phyloP scores from a whole-genome alignment of 2,888 invertebrate species.

The Cephus pygmeus region DNA sequence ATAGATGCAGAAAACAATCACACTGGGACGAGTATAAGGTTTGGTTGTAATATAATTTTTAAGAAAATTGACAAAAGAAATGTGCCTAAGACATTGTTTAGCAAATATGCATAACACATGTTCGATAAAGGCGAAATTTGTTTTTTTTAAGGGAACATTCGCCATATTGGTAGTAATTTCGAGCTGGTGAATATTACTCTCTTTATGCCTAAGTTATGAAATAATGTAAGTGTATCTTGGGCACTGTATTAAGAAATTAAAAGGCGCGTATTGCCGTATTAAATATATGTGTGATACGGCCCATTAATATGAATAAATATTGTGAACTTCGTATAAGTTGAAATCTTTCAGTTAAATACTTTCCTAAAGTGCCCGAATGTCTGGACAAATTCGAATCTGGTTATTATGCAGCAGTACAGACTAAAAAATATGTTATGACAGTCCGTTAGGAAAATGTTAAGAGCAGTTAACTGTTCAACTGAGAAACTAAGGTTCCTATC shows the following conservation, averaged over 20 bases:
- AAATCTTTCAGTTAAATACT: not conserved
- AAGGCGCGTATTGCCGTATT: not conserved
- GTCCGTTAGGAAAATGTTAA: not conserved
- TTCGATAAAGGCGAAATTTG: not conserved
- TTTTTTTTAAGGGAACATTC: not conserved
- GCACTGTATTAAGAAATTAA: not conserved
- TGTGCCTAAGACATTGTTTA: not conserved
- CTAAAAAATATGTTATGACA: not conserved
- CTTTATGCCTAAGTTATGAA: not conserved
- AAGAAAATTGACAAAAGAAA: not conserved
- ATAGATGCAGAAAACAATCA: constrained; percentile 18
- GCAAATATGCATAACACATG: not conserved
- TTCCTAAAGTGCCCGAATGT: not conserved
- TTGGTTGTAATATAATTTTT: not conserved
- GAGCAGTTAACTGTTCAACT: not conserved
- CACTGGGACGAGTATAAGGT: constrained; percentile 15
- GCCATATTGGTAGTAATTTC: not conserved
- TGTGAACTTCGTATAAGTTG: not conserved
- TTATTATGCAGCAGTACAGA: not conserved
- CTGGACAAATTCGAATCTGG: not conserved
- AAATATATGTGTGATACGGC: not conserved
- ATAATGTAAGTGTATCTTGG: not conserved
- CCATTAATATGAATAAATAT: not conserved
- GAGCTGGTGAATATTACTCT: not conserved
- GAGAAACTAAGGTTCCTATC: not conserved